A percentile compares a stretch with the other conserved stretches of the same genome.
Evolutionary conservation across 1,140 invertebrate genomes (phyloP).

Genomic region (Zaprionus davidi): DNA sequence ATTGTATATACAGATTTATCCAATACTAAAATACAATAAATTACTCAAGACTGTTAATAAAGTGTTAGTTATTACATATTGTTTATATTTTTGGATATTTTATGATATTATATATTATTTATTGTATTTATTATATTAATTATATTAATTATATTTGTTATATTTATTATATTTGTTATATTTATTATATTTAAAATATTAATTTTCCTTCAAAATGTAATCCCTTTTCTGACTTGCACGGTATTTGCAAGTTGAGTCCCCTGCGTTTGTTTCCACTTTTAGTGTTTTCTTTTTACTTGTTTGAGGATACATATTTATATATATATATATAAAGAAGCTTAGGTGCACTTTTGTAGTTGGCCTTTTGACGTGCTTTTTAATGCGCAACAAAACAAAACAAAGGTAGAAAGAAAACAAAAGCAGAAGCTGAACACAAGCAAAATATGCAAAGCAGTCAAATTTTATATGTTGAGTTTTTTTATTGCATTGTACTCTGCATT

Average conservation of each 20-base stretch:
- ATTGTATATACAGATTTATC: too few relatives aligned
- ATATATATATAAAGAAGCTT: slow-evolving; percentile 50
- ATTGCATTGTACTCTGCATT: slow-evolving; percentile 59
- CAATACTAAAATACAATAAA: too few relatives aligned
- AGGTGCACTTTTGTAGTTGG: slow-evolving; percentile 75
- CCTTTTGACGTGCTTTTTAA: slow-evolving; percentile 61
- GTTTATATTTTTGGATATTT: too few relatives aligned
- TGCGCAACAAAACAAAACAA: slow-evolving; percentile 40
- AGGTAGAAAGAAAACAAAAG: slow-evolving; percentile 24
- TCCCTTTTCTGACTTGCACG: not conserved
- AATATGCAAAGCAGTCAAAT: slow-evolving; percentile 62
- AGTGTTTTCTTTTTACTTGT: slow-evolving; percentile 17
- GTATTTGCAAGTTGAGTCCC: slow-evolving; percentile 10
- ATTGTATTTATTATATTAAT: too few relatives aligned
- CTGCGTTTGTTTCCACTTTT: not conserved
- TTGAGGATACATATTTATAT: slow-evolving; percentile 44
- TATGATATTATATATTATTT: too few relatives aligned
- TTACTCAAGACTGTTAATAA: too few relatives aligned
- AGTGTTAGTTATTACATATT: too few relatives aligned
- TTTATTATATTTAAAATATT: too few relatives aligned
- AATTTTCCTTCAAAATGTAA: too few relatives aligned
- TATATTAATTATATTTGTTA: too few relatives aligned
- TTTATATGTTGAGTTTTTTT: slow-evolving; percentile 65
- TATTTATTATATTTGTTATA: too few relatives aligned
- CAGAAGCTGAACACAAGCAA: slow-evolving; percentile 30